Evolutionary conservation across 2,888 invertebrate genomes (phyloP).

Genomic region (Netelia virgata): DNA sequence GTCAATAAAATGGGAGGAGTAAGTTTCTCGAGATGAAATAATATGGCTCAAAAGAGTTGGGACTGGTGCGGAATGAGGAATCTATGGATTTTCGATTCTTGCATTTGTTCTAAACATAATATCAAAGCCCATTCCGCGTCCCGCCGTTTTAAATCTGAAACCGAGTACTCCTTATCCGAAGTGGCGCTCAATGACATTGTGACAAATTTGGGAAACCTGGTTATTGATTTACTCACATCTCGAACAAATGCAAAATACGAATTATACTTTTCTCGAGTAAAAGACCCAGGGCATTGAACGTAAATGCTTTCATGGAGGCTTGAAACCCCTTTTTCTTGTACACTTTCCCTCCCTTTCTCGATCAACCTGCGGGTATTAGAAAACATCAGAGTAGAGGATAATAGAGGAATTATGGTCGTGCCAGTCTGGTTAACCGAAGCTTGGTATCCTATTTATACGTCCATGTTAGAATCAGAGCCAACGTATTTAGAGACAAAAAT

Average conservation of each 20-base stretch:
- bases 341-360: slow-evolving; percentile 68
- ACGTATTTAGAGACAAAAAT: not conserved
- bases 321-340: slow-evolving; percentile 65
- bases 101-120: slow-evolving; percentile 61
- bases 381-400: slow-evolving; percentile 61
- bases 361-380: slow-evolving; percentile 61
- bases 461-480: not conserved
- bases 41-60: slow-evolving; percentile 58
- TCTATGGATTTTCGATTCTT: slow-evolving; percentile 62
- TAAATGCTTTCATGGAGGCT: slow-evolving; percentile 66
- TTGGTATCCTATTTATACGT: slow-evolving; percentile 57
- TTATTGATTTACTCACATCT: slow-evolving; percentile 69
- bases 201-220: slow-evolving; percentile 41
- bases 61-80: slow-evolving; percentile 61
- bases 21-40: slow-evolving; percentile 23
- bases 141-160: slow-evolving; percentile 56
- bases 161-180: slow-evolving; percentile 57
- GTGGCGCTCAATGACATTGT: slow-evolving; percentile 34
- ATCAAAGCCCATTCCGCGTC: slow-evolving; percentile 62
- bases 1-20: slow-evolving; percentile 66
- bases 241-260: slow-evolving; percentile 67
- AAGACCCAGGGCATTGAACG: too few relatives aligned
- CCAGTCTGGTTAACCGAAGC: slow-evolving; percentile 68
- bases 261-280: slow-evolving; percentile 65
- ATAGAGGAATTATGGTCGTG: slow-evolving; percentile 63